phyloP scores from a whole-genome alignment of 2,113 vertebrate genomes.

The Cranoglanis bouderius region DNA sequence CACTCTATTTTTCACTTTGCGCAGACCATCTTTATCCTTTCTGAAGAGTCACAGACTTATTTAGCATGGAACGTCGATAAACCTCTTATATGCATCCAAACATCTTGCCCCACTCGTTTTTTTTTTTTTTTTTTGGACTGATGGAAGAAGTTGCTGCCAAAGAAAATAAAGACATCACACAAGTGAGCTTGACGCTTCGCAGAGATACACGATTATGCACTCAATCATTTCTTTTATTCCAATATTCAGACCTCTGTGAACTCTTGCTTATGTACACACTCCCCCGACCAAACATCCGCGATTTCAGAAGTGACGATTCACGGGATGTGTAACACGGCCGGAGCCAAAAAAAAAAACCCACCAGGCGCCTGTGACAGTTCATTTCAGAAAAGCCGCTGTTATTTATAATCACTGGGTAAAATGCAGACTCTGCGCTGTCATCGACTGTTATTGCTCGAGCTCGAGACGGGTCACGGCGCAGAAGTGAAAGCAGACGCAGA shows the following conservation, averaged over 20 bases:
- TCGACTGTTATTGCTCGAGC: slow-evolving; percentile 26
- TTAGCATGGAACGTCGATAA: slow-evolving; percentile 23
- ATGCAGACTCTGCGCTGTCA: slow-evolving; percentile 29
- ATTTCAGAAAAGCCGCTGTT: background rate
- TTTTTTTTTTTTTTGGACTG: background rate
- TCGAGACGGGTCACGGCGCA: slow-evolving; percentile 14
- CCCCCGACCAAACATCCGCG: background rate
- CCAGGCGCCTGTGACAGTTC: slow-evolving; percentile 6
- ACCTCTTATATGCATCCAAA: slow-evolving; percentile 33
- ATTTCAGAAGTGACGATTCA: background rate
- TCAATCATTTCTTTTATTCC: slow-evolving; percentile 28
- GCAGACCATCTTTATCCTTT: slow-evolving; percentile 13
- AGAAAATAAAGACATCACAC: slow-evolving; percentile 24
- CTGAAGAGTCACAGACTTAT: slow-evolving; percentile 23
- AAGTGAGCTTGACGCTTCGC: slow-evolving; percentile 23
- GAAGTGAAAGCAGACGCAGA: slow-evolving; percentile 48
- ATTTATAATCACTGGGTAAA: slow-evolving; percentile 31
- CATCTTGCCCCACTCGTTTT: slow-evolving; percentile 18
- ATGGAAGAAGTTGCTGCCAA: slow-evolving; percentile 7
- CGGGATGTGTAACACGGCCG: background rate
- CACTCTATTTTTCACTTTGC: slow-evolving; percentile 1
- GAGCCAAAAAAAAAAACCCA: background rate
- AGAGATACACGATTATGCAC: slow-evolving; percentile 2
- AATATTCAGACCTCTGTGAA: slow-evolving; percentile 2
- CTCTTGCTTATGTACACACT: background rate